Evolutionary conservation across 2,888 invertebrate genomes (phyloP), one percentile per base, ranked within the genome.

Genomic region (Drosophila subquinaria): DNA sequence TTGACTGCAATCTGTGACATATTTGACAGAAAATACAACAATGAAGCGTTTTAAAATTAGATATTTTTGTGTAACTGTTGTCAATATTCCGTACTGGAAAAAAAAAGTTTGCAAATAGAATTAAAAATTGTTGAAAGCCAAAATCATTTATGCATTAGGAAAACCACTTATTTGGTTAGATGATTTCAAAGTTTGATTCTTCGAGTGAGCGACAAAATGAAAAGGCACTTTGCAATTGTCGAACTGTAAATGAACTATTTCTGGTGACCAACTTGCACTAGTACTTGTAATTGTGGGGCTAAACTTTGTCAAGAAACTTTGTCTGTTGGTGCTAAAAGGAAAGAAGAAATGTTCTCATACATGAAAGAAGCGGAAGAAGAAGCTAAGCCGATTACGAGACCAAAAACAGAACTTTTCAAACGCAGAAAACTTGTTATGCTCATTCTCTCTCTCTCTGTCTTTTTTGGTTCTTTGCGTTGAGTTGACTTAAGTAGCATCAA

Each of bases 401-500:
- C 65, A 73, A 66, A 62, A 66, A 62, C 50, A 67, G 36, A 61
- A 23, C 60, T 63, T 70, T 88, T 67, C 63, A 57, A 77, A 82
- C 70, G 63, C 69, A 75, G 52, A 66, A 69, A 77, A 80, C 50
- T 77, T 86, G 77, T 67, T 50, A 71, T 57, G 64, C 69, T 69
- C 48, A n/a, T 33, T 33, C 1, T 33, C 2, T 55, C 8, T 50
- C 35, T 45, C 50, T 60, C 10, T 50, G 11, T 48, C 9, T 23
- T 35, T n/a, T 43, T 36, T 47, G n/a, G n/a, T 40, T 33, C 20
- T n/a, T 40, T 33, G 36, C 33, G 40, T 48, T 62, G 38, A 53
- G 87, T 80, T 79, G 73, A 69, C 75, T 69, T 76, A 78, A 83
- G 76, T 74, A 78, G 78, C 84, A 83, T 78, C 76, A 73, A 83